Percentiles rank a stretch among this genome's conserved stretches.
phyloP scores from a whole-genome alignment of 2,797 vertebrate species.

The Leptoclinus maculatus region DNA sequence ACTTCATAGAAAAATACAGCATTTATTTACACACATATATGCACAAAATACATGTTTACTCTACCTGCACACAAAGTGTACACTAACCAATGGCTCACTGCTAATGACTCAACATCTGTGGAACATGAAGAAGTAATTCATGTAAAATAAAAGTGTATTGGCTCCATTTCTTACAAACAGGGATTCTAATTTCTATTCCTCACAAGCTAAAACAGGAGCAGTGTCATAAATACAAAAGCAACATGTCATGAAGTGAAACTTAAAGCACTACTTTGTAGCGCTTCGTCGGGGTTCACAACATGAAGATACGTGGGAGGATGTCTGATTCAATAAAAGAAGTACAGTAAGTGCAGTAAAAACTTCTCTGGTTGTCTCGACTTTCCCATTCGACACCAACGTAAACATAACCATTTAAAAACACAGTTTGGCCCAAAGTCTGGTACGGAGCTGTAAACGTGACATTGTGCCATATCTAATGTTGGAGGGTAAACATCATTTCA shows the following conservation, averaged over 20 bases:
- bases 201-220: background rate
- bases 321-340: background rate
- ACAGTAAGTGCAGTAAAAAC: background rate
- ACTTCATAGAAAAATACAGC: constrained; percentile 72
- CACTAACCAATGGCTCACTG: background rate
- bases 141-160: background rate
- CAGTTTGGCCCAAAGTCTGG: constrained; percentile 1
- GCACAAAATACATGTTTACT: constrained; percentile 16
- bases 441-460: constrained; percentile 41
- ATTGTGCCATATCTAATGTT: background rate
- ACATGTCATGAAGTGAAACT: background rate
- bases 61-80: background rate
- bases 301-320: background rate
- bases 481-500: background rate
- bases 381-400: background rate
- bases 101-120: background rate
- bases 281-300: constrained; percentile 3
- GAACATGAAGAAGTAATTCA: background rate
- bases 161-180: background rate
- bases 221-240: constrained; percentile 12
- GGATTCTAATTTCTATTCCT: background rate
- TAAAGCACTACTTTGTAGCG: background rate
- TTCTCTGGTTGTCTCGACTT: constrained; percentile 37
- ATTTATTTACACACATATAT: constrained; percentile 40
- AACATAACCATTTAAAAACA: background rate